phyloP scores from a whole-genome alignment of 1,140 invertebrate genomes.

The Leptonema lineaticorne region DNA sequence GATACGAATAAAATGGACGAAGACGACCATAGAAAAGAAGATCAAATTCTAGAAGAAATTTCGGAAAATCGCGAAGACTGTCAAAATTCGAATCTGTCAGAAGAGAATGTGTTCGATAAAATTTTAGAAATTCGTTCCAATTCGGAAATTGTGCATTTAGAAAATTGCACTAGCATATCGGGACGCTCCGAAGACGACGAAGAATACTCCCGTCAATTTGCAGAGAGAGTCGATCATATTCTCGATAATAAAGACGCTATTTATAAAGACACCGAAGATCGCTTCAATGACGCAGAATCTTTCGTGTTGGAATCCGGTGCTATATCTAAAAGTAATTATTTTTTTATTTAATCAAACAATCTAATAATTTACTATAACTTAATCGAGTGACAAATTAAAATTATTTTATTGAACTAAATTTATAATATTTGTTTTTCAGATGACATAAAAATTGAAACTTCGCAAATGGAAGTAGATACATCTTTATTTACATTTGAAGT shows the following conservation, averaged over 20 bases:
- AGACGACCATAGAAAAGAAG: not conserved
- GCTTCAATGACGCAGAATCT: conserved; percentile 55
- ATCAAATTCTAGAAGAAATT: conserved; percentile 28
- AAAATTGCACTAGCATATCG: not conserved
- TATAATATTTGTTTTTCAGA: not conserved
- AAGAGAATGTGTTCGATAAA: not conserved
- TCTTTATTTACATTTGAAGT: not conserved
- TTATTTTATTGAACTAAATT: too few species aligned
- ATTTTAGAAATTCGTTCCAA: not conserved
- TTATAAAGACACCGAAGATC: conserved; percentile 39
- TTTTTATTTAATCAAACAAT: not conserved
- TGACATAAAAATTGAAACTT: not conserved
- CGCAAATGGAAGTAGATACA: not conserved
- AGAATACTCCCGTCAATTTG: conserved; percentile 18
- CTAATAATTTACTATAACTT: too few species aligned
- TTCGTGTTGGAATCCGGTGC: conserved; percentile 54
- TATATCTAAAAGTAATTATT: conserved; percentile 43
- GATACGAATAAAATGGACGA: not conserved
- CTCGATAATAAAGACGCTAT: conserved; percentile 18
- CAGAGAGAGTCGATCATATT: conserved; percentile 16
- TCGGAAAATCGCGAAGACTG: conserved; percentile 40
- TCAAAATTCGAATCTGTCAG: not conserved
- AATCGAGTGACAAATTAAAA: too few species aligned
- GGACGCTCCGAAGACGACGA: conserved; percentile 9
- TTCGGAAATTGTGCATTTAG: not conserved